Base-by-base conservation (phyloP, 2,797 vertebrate species). In the Crossoptilon crossoptilon region DNA sequence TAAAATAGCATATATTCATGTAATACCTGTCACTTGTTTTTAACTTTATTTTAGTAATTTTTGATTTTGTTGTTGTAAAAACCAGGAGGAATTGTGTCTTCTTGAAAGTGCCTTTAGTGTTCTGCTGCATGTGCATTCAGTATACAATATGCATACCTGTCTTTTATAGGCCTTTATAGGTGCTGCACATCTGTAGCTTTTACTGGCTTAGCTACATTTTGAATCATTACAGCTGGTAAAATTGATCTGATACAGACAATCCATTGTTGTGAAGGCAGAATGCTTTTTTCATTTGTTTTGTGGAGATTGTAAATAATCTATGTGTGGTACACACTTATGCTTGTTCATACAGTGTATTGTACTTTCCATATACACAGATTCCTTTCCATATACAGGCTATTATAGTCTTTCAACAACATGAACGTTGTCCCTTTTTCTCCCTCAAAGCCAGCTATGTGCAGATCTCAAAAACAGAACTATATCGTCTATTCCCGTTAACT, bases 31-130 rank as follows among this genome's bases (percentile, higher is more conserved):
- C 5, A 41, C 9, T 68, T 93, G 49, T 58, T 94, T 87, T 92
- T 51, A 84, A 46, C 58, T 95, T 84, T 69, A 68, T 9, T 77
- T 78, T 11, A 66, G 13, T 37, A 9, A 33, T 84, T 94, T 95
- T 68, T 46, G 69, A 64, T 41, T 41, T 19, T 62, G 26, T 41
- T 63, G 51, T 49, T 84, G 22, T 48, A 67, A 77, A 92, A 96
- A 87, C 15, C 37, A 93, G 41, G 68, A 95, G 63, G 68, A 94
- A 86, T 14, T 16, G 90, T 75, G 55, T 7, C 19, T 93, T 84
- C 85, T 59, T 39, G 78, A 90, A 95, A 94, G 88, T 60, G n/a
- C 4, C 39, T 56, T 53, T 60, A 66, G 23, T 72, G 80, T 81
- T 67, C 49, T 70, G 75, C n/a, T 84, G 5, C 6, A 16, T 31